These are phyloP conservation scores for Chauna torquata DNA, from an alignment of 2,113 vertebrate species.

Conservation along the genomic window DNA sequence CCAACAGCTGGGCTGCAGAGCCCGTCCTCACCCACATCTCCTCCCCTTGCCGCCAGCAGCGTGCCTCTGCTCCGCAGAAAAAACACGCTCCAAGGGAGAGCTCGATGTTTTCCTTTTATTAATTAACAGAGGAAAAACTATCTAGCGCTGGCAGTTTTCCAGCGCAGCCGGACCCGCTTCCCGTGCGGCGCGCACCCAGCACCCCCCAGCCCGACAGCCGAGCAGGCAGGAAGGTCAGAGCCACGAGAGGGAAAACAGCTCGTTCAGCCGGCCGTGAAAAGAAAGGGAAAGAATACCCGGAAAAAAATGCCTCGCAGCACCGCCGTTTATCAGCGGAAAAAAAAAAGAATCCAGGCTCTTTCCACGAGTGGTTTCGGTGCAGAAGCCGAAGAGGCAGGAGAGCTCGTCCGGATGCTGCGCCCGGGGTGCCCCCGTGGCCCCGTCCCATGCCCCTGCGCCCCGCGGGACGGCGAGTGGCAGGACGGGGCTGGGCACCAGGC, in stretches of 20 bases:
- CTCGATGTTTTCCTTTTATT: slow-evolving; percentile 5
- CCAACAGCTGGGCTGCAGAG: background rate
- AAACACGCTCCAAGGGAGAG: slow-evolving; percentile 3
- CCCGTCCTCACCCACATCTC: background rate
- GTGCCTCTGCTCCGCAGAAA: background rate
- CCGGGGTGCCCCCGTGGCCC: background rate
- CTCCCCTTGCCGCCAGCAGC: background rate
- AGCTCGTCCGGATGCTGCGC: background rate
- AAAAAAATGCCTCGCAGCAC: slow-evolving; percentile 30
- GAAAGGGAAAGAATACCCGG: slow-evolving; percentile 55
- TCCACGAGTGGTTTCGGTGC: fast-evolving
- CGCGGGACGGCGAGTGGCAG: fast-evolving
- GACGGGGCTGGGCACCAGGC: background rate
- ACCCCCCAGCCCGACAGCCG: background rate
- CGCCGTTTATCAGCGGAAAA: background rate
- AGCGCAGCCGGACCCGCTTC: background rate
- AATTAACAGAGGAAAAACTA: slow-evolving; percentile 61
- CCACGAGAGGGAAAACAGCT: background rate
- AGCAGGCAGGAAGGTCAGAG: slow-evolving; percentile 44
- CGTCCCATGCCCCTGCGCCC: background rate
- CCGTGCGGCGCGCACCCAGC: background rate
- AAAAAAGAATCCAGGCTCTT: background rate
- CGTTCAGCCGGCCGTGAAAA: background rate
- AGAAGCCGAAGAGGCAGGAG: background rate
- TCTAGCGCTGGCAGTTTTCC: background rate